These are phyloP conservation scores for Drosophila subquinaria DNA, from an alignment of 2,888 invertebrate genomes.

Conservation along the genomic window DNA sequence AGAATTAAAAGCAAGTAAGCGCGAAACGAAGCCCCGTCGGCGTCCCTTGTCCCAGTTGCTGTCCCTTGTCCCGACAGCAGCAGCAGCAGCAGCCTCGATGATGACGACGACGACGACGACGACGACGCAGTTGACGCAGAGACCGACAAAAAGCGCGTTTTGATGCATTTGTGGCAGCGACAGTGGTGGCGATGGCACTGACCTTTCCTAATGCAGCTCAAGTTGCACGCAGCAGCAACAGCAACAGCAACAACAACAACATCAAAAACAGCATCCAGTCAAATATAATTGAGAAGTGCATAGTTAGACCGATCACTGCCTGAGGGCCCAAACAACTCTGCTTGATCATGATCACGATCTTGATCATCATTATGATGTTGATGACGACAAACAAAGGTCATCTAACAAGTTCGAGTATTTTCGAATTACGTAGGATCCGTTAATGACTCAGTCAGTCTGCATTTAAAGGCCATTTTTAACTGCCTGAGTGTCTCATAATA, in stretches of 20 bases:
- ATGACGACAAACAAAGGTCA: conserved; percentile 21
- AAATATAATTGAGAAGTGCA: conserved; percentile 42
- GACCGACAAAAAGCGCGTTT: conserved; percentile 78
- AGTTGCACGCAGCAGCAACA: conserved; percentile 65
- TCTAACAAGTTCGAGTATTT: conserved; percentile 11
- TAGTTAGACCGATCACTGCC: conserved; percentile 36
- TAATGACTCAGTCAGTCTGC: conserved; percentile 16
- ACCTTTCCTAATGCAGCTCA: conserved; percentile 79
- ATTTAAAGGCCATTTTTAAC: conserved; percentile 30
- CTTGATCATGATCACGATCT: conserved; percentile 9
- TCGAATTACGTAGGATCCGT: conserved; percentile 10
- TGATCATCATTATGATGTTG: background rate
- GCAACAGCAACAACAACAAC: conserved; percentile 16
- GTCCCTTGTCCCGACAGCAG: conserved; percentile 43
- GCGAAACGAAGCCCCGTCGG: conserved; percentile 61
- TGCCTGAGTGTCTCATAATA: conserved; percentile 26
- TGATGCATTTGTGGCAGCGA: conserved; percentile 79
- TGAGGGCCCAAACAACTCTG: conserved; percentile 7
- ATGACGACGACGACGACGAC: conserved; percentile 38
- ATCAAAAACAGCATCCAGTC: conserved; percentile 27
- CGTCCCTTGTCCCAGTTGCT: conserved; percentile 28
- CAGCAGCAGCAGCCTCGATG: conserved; percentile 39
- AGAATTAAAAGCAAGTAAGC: conserved; percentile 80
- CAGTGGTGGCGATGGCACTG: conserved; percentile 67
- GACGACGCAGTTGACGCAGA: conserved; percentile 36